Percentiles rank a stretch among this genome's conserved stretches.
Conservation (phyloP, 2,113 vertebrate genomes). For the Maylandia zebra region DNA sequence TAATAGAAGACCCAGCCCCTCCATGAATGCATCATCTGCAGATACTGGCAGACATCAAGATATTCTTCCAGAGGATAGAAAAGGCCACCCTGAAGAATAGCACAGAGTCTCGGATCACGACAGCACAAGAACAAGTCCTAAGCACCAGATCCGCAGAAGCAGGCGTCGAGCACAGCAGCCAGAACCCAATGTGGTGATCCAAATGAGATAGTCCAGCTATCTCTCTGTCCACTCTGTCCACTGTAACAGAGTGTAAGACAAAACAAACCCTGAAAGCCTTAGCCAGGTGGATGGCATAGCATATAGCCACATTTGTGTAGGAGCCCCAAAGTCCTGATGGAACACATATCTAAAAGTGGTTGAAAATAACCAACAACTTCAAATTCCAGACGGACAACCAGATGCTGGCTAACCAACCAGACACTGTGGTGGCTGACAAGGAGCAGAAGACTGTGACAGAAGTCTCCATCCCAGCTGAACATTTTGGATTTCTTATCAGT, state of each 20-base stretch:
- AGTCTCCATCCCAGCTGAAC: not conserved
- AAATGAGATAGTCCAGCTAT: not conserved
- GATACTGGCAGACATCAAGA: not conserved
- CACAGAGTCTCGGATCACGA: not conserved
- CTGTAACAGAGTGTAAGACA: not conserved
- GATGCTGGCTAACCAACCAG: not conserved
- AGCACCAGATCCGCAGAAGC: not conserved
- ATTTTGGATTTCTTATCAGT: not conserved
- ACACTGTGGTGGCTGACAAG: not conserved
- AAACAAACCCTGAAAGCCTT: not conserved
- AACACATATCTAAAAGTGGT: not conserved
- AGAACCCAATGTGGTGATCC: not conserved
- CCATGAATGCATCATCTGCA: not conserved
- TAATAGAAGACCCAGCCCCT: not conserved
- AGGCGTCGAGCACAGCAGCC: not conserved
- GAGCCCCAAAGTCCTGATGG: not conserved
- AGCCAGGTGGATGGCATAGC: not conserved
- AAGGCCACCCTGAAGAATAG: not conserved
- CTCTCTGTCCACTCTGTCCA: not conserved
- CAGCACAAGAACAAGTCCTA: not conserved
- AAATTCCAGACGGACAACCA: not conserved
- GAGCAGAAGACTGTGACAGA: not conserved
- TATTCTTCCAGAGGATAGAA: not conserved
- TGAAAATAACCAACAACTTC: not conserved
- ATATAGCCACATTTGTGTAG: not conserved